These are phyloP conservation scores for Agonopterix arenella DNA, from an alignment of 2,888 invertebrate genomes.

Conservation along the genomic window DNA sequence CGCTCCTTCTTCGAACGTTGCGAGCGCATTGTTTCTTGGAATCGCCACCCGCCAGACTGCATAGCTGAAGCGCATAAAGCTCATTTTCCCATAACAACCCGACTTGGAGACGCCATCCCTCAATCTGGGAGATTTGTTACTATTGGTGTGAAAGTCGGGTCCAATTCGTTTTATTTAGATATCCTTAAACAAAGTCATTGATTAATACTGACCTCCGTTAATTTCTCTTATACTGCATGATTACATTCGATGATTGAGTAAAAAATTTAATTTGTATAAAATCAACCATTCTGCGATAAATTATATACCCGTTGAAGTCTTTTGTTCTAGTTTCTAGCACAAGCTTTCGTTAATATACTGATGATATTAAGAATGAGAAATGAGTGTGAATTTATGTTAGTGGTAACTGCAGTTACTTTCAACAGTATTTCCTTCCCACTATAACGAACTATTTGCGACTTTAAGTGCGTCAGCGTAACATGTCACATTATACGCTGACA, in stretches of 20 bases:
- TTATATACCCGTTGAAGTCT: too few species aligned
- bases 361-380: neutral
- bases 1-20: conserved; percentile 68
- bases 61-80: conserved; percentile 46
- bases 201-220: too few species aligned
- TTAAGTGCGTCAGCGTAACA: conserved; percentile 27
- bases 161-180: neutral
- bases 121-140: conserved; percentile 26
- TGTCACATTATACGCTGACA: conserved; percentile 18
- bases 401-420: conserved; percentile 16
- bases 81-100: conserved; percentile 40
- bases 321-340: too few species aligned
- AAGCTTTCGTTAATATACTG: too few species aligned
- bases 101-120: conserved; percentile 50
- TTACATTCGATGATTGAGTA: too few species aligned
- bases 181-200: too few species aligned
- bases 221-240: too few species aligned
- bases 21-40: conserved; percentile 67
- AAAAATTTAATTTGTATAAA: too few species aligned
- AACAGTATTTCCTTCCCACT: conserved; percentile 49
- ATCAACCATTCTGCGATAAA: too few species aligned
- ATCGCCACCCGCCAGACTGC: conserved; percentile 54
- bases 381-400: neutral
- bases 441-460: conserved; percentile 44
- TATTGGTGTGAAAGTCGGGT: neutral